Evolutionary conservation across 2,888 invertebrate species (phyloP).

Genomic region (Cryptophagus acutangulus): DNA sequence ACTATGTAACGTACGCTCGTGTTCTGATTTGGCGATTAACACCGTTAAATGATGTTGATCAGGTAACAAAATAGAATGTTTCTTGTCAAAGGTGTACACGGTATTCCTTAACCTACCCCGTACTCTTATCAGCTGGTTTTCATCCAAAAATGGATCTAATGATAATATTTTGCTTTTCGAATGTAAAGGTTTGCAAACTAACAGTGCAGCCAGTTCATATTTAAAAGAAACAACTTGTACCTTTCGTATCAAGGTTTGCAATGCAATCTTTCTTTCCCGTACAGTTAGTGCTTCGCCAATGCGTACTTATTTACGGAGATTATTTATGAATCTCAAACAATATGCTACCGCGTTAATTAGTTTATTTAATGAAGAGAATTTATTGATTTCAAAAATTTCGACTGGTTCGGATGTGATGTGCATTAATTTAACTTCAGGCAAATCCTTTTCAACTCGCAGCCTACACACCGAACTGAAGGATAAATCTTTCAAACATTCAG

Average conservation of each 20-base stretch:
- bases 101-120: slow-evolving; percentile 9
- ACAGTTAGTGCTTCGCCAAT: not conserved
- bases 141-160: slow-evolving; percentile 17
- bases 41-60: slow-evolving; percentile 3
- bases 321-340: slow-evolving; percentile 14
- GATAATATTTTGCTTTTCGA: slow-evolving; percentile 7
- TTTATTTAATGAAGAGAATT: slow-evolving; percentile 8
- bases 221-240: slow-evolving; percentile 6
- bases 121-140: slow-evolving; percentile 10
- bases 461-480: too few species aligned
- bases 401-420: too few species aligned
- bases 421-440: too few species aligned
- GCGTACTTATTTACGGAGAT: not conserved
- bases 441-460: too few species aligned
- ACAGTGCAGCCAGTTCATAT: too few species aligned
- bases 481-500: too few species aligned
- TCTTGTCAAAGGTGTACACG: not conserved
- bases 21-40: not conserved
- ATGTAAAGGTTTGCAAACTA: too few species aligned
- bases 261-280: slow-evolving; percentile 3
- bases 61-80: slow-evolving; percentile 9
- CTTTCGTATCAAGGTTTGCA: not conserved
- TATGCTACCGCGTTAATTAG: slow-evolving; percentile 5
- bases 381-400: too few species aligned
- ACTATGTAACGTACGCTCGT: slow-evolving; percentile 4